Percentiles rank a stretch among this genome's conserved stretches.
phyloP scores from a whole-genome alignment of 2,797 vertebrate species.

The Myotis vivesi region DNA sequence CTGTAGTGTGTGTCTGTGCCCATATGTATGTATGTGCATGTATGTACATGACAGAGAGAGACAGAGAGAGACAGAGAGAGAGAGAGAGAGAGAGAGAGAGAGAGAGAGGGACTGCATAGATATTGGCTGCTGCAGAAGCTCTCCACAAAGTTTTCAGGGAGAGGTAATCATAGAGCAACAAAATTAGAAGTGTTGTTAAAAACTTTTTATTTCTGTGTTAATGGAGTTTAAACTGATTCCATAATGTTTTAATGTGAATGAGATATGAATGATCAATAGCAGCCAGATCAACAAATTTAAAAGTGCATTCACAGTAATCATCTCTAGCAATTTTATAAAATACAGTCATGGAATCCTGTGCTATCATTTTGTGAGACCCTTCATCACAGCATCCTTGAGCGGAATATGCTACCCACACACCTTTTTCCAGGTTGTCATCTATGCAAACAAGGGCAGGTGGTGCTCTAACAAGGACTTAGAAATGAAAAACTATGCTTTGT shows the following conservation, averaged over 20 bases:
- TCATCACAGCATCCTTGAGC: not conserved
- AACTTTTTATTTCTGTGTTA: slow-evolving; percentile 18
- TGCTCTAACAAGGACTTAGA: not conserved
- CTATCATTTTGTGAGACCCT: not conserved
- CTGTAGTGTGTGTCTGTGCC: not conserved
- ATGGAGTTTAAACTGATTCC: not conserved
- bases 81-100: not conserved
- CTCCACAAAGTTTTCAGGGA: not conserved
- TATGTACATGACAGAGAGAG: not conserved
- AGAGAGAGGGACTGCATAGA: not conserved
- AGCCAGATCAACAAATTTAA: not conserved
- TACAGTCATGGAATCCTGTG: not conserved
- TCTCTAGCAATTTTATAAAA: not conserved
- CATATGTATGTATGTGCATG: not conserved
- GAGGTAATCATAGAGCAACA: not conserved
- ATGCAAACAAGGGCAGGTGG: not conserved
- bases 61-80: not conserved
- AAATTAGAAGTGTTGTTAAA: not conserved
- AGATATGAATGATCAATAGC: not conserved
- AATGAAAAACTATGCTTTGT: not conserved
- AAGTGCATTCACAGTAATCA: not conserved
- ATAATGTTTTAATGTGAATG: not conserved
- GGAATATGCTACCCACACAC: rapidly evolving
- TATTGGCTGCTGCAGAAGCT: not conserved
- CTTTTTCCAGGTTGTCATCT: not conserved